Evolutionary conservation across 2,888 invertebrate genomes (phyloP), one percentile per base, ranked within the genome.

Genomic region (Spisula subtruncata): DNA sequence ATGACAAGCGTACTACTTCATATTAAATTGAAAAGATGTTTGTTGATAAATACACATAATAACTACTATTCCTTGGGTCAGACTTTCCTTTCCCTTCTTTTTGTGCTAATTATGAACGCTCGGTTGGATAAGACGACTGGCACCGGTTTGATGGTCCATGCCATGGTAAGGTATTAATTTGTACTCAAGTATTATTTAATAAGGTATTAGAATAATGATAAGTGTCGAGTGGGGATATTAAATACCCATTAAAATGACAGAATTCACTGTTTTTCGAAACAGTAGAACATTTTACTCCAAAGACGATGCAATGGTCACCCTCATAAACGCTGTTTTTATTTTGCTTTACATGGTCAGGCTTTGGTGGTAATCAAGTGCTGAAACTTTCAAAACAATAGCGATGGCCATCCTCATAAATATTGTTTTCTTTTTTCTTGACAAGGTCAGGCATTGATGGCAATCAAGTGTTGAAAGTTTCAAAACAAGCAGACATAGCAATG

Each of bases 1-100:
- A 48, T 80, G 32, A 25, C 35, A 80, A n/a, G 80, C 20, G 14
- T 51, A 85, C 32, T 25, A 54, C 51, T 85, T 84, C 84, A 75
- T 51, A 75, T 48, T 18, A 41, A 35, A 41, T 18, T 35, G 20
- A 20, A 25, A 35, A 35, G 75, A 12, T 25, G 5, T 25, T 35
- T 25, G 75, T 75, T 16, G 75, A 75, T 35, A 75, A 35, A 75
- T 35, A 6, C 35, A 75, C 32, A 32, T 75, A 75, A 75, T 75
- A 35, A 75, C 18, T 32, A 35, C 35, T 75, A 35, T 75, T 75
- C 16, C 32, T 35, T 35, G 12, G 16, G 18, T 32, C 32, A 35
- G 75, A 18, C 16, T 75, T 6, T 75, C 29, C 8, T 75, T 6
- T 75, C 32, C 12, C 16, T 32, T 35, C 25, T 12, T 32, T 75